Evolutionary conservation across 2,888 invertebrate genomes (phyloP).

Genomic region (Orthosia cruda): DNA sequence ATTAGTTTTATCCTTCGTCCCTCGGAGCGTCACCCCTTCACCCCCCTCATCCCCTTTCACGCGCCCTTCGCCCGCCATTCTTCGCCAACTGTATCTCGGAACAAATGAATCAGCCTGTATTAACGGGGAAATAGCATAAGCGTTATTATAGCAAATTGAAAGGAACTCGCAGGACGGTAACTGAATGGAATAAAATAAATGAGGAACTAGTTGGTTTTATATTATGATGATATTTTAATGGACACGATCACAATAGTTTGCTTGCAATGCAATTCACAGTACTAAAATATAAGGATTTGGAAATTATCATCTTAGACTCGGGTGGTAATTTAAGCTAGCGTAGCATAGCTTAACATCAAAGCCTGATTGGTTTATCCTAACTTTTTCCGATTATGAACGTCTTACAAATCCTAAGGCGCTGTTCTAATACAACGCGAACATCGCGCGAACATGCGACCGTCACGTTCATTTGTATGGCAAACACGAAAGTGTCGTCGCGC

Average conservation of each 20-base stretch:
- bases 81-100: constrained; percentile 79
- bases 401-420: background rate
- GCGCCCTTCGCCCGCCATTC: constrained; percentile 75
- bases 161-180: constrained; percentile 57
- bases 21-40: constrained; percentile 69
- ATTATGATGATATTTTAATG: background rate
- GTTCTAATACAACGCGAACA: too few species aligned
- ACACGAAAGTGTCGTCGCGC: too few species aligned
- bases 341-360: background rate
- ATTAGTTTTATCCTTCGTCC: constrained; percentile 90
- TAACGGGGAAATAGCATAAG: constrained; percentile 73
- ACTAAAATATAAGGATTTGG: background rate
- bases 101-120: constrained; percentile 82
- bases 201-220: background rate
- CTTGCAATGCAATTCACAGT: background rate
- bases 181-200: constrained; percentile 31
- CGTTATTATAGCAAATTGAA: constrained; percentile 74
- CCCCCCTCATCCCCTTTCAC: constrained; percentile 64
- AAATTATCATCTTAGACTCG: background rate
- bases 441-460: too few species aligned
- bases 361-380: too few species aligned
- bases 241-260: background rate
- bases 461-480: too few species aligned
- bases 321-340: background rate
- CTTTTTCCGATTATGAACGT: background rate